phyloP scores from a whole-genome alignment of 2,113 vertebrate genomes.

The Ictalurus furcatus region DNA sequence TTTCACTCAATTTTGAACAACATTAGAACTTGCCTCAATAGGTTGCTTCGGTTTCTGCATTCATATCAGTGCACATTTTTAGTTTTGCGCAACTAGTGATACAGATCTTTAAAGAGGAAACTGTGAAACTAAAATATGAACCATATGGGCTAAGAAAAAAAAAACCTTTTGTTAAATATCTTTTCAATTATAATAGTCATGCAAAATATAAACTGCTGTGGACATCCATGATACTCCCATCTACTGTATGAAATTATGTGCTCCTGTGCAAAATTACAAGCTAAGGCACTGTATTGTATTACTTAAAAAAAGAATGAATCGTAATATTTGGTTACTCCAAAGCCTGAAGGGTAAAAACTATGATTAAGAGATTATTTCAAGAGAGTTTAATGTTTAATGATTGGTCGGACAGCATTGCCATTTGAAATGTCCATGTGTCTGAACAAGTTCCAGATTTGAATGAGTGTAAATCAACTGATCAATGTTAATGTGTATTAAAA shows the following conservation, averaged over 20 bases:
- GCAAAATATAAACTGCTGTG: not conserved
- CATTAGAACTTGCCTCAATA: not conserved
- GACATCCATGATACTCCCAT: not conserved
- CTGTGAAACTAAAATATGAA: not conserved
- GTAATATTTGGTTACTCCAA: not conserved
- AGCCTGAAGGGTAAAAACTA: not conserved
- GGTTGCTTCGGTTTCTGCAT: not conserved
- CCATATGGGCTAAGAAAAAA: not conserved
- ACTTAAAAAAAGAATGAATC: not conserved
- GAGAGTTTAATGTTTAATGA: not conserved
- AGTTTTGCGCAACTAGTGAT: not conserved
- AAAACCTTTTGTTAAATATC: not conserved
- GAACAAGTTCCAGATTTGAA: too few relatives aligned
- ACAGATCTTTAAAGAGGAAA: not conserved
- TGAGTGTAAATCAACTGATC: too few relatives aligned
- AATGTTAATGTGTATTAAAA: too few relatives aligned
- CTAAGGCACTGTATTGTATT: not conserved
- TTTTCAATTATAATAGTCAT: not conserved
- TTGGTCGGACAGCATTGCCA: not conserved
- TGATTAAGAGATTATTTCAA: not conserved
- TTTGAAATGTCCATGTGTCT: not conserved
- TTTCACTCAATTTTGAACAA: not conserved
- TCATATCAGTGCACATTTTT: not conserved
- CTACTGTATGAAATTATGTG: not conserved
- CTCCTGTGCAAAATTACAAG: not conserved